Conservation (phyloP, 30 jellyfish, hydroid and myxozoan genomes). For the Hydractinia echinata region DNA sequence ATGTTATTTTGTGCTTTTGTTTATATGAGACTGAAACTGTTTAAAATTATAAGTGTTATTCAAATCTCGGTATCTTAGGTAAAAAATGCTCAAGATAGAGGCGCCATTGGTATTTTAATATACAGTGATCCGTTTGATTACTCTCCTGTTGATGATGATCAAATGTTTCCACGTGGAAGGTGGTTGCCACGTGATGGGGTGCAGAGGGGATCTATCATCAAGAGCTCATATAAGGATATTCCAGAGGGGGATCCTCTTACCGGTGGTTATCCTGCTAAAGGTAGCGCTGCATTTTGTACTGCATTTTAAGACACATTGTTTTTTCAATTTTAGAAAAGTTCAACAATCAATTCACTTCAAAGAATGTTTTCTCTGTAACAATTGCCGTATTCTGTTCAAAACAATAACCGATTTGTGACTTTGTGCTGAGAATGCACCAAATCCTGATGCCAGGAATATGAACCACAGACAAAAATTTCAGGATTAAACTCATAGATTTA, state of each 20-base stretch:
- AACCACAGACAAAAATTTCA: no score
- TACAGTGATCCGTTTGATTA: slow-evolving; percentile 79
- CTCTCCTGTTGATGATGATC: slow-evolving; percentile 60
- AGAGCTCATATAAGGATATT: slow-evolving; percentile 2
- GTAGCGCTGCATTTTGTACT: slow-evolving; percentile 16
- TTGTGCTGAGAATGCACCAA: no score
- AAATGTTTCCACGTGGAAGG: slow-evolving; percentile 58
- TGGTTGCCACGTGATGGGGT: slow-evolving; percentile 91
- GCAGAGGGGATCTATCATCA: slow-evolving; percentile 69
- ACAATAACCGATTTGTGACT: no score
- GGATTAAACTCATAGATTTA: no score
- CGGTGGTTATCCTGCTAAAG: slow-evolving; percentile 88
- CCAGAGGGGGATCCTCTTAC: slow-evolving; percentile 74
- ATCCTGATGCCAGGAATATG: no score
- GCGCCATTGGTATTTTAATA: slow-evolving; percentile 71
- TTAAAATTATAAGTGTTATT: background rate
- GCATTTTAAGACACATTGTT: no score
- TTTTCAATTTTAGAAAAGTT: background rate
- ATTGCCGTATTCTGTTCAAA: no score
- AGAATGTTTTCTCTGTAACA: no score
- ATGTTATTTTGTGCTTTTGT: background rate
- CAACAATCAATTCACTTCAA: no score
- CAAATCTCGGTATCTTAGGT: slow-evolving; percentile 38
- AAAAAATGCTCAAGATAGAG: slow-evolving; percentile 54
- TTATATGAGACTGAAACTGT: background rate